phyloP scores from a whole-genome alignment of 2,797 vertebrate species.

The Aulostomus chinensis region DNA sequence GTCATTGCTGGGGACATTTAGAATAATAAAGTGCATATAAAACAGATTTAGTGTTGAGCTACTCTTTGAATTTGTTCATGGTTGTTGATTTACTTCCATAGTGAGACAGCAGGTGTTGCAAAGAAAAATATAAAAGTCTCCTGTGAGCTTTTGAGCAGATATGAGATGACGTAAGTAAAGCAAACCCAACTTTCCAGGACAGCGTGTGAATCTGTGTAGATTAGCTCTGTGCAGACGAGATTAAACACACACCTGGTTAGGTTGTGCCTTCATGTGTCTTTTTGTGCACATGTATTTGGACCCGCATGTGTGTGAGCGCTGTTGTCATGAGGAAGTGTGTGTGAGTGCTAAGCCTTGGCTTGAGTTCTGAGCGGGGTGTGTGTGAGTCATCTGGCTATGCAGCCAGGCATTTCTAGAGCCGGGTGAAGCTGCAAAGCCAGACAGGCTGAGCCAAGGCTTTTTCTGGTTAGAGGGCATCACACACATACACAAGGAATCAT shows the following conservation, averaged over 20 bases:
- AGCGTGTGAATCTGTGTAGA: constrained; percentile 33
- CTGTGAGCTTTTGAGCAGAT: constrained; percentile 4
- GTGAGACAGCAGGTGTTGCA: not conserved
- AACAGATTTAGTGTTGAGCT: not conserved
- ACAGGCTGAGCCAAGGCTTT: constrained; percentile 64
- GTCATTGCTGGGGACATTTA: too few relatives aligned
- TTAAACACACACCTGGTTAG: constrained; percentile 36
- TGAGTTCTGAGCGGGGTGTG: constrained; percentile 58
- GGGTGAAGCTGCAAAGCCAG: constrained; percentile 58
- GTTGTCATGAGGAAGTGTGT: constrained; percentile 24
- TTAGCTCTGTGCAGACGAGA: constrained; percentile 41
- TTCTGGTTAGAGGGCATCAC: constrained; percentile 58
- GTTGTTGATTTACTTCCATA: constrained; percentile 2
- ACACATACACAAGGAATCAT: constrained; percentile 4
- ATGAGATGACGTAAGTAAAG: constrained; percentile 26
- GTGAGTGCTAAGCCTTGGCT: constrained; percentile 49
- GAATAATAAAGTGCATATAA: too few relatives aligned
- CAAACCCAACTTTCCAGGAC: constrained; percentile 35
- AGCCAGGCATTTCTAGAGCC: constrained; percentile 60
- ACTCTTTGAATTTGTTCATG: not conserved
- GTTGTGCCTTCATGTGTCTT: constrained; percentile 22
- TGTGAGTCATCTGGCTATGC: constrained; percentile 65
- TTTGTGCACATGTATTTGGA: constrained; percentile 13
- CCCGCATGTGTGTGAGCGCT: constrained; percentile 1
- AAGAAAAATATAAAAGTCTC: not conserved